Evolutionary conservation across 2,888 invertebrate genomes (phyloP).

Genomic region (Diarsia mendica): DNA sequence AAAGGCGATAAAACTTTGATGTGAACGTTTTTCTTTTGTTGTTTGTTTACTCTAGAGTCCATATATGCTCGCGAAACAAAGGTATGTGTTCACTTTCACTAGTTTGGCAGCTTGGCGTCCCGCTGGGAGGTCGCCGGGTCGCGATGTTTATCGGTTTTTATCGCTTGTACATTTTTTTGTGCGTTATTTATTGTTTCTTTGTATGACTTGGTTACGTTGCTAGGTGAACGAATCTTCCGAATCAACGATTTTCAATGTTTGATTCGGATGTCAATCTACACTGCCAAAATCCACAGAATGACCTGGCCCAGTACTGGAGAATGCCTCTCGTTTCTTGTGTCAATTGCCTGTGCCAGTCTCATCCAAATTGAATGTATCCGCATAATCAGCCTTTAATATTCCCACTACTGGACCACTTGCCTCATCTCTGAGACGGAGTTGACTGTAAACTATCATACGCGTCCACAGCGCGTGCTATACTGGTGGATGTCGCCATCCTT

Average conservation of each 20-base stretch:
- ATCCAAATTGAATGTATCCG: background rate
- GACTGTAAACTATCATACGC: background rate
- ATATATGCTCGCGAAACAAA: constrained; percentile 51
- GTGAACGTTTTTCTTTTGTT: constrained; percentile 13
- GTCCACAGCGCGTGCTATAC: background rate
- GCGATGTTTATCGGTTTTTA: constrained; percentile 53
- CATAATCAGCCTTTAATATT: background rate
- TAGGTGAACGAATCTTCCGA: constrained; percentile 10
- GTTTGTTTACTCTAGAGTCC: constrained; percentile 43
- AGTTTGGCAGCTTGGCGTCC: constrained; percentile 45
- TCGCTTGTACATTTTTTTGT: constrained; percentile 36
- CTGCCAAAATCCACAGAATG: too few relatives aligned
- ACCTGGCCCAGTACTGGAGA: background rate
- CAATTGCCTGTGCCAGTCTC: background rate
- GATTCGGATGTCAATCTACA: background rate
- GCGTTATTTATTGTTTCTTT: constrained; percentile 27
- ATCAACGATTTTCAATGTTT: background rate
- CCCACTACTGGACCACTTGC: background rate
- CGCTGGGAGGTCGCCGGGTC: constrained; percentile 57
- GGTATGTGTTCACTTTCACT: constrained; percentile 62
- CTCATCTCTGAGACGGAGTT: background rate
- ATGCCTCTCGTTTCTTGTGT: background rate
- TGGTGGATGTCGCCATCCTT: background rate
- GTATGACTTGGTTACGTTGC: constrained; percentile 30
- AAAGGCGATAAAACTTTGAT: background rate